Conservation (phyloP, 1,140 invertebrate species). For the Magallana ariakensis region DNA sequence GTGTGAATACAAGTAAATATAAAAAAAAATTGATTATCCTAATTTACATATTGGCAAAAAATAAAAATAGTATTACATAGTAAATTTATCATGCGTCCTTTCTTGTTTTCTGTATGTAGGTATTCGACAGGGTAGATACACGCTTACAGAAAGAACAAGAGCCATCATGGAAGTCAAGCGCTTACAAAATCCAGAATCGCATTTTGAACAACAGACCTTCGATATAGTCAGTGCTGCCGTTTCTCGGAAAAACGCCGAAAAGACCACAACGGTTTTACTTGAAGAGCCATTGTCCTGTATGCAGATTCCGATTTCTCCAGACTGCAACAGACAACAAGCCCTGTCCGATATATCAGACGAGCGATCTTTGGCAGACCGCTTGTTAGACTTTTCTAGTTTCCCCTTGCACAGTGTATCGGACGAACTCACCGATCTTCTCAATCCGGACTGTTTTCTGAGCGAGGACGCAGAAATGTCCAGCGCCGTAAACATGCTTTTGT, state of each 20-base stretch:
- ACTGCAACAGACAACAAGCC: constrained; percentile 11
- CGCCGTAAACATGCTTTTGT: background rate
- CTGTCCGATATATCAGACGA: constrained; percentile 28
- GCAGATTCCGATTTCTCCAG: constrained; percentile 9
- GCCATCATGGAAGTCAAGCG: constrained; percentile 60
- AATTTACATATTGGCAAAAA: too few species aligned
- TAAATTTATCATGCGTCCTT: background rate
- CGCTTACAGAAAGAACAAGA: constrained; percentile 61
- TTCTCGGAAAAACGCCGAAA: constrained; percentile 1
- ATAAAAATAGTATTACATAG: background rate
- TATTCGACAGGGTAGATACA: constrained; percentile 62
- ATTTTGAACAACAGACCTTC: background rate
- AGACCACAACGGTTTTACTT: too few species aligned
- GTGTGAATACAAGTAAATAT: too few species aligned
- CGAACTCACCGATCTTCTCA: background rate
- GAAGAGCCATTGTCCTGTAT: constrained; percentile 2
- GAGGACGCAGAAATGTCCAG: background rate
- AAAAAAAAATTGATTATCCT: too few species aligned
- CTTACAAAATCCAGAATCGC: constrained; percentile 30
- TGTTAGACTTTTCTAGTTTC: constrained; percentile 15
- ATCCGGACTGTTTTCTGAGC: constrained; percentile 1
- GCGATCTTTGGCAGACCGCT: background rate
- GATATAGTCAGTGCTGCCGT: constrained; percentile 13
- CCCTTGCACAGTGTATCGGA: background rate
- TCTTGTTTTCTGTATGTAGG: constrained; percentile 20